Base-by-base conservation (phyloP, 2,113 vertebrate genomes). In the Scatophagus argus region DNA sequence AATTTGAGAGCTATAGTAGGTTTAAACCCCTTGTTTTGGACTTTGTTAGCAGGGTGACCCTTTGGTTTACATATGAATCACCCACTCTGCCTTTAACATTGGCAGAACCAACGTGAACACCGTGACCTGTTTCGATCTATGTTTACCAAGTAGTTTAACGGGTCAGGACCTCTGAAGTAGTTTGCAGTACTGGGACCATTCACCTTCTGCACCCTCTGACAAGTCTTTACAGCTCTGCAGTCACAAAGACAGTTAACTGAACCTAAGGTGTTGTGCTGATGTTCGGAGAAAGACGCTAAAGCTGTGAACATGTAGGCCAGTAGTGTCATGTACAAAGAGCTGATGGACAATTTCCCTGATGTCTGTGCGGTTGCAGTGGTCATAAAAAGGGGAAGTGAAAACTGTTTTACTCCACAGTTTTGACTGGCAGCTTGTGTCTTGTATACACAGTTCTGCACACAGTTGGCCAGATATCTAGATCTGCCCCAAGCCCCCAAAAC, bases 381-480 rank as follows among this genome's bases (percentile, higher is more conserved):
- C 12, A 38, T 34, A 25, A 68, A 74, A 81, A 68, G 31, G 9
- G 14, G 68, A 88, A 84, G 77, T 59, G 7, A 69, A 29, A 74
- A 77, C 56, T 62, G 54, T 81, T 79, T 77, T 58, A 55, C 52
- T 17, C 51, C 85, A 81, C 87, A 76, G 12, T 65, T 86, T 84
- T 66, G 67, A 70, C 10, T 63, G 64, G 62, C 56, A 77, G 56
- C 12, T 74, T 69, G 39, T 60, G 82, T 79, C 52, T 59, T n/a
- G 32, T 44, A 54, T 11, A 8, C 49, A 54, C 13, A 61, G 62
- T 34, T 51, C 43, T 23, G 38, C 36, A 36, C 34, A 59, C 65
- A 54, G 54, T 81, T 63, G 13, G 23, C 2, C 17, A 72, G 44
- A 68, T 56, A 62, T 64, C 27, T 63, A 38, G 44, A 27, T 19